phyloP scores from a whole-genome alignment of 2,797 vertebrate species.

The Artibeus jamaicensis region DNA sequence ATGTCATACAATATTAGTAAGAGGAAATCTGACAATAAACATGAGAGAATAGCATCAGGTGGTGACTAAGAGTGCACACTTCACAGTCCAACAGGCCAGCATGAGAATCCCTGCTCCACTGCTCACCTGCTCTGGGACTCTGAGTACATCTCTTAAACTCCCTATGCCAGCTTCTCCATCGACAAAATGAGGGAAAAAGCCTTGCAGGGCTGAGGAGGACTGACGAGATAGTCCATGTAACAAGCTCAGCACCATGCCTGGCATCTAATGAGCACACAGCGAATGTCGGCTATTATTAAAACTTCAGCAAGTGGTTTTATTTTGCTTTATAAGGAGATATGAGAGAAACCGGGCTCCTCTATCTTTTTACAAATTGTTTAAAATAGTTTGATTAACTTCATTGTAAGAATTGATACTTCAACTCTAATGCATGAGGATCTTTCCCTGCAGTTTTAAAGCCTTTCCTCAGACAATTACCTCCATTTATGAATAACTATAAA shows the following conservation, averaged over 20 bases:
- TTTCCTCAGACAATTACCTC: not conserved
- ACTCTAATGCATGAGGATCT: not conserved
- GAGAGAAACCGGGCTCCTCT: not conserved
- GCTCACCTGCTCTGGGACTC: not conserved
- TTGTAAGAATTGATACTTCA: not conserved
- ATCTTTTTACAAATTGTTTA: not conserved
- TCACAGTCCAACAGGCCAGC: not conserved
- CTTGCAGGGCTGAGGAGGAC: not conserved
- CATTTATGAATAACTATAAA: not conserved
- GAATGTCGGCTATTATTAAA: not conserved
- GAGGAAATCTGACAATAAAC: not conserved
- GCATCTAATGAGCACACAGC: not conserved
- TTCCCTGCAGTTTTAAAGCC: not conserved
- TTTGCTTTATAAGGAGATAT: not conserved
- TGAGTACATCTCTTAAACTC: not conserved
- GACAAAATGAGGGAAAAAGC: not conserved
- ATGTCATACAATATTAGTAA: not conserved
- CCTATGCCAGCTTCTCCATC: not conserved
- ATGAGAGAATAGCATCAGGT: not conserved
- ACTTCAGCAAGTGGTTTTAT: not conserved
- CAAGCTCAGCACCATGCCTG: not conserved
- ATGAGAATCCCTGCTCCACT: not conserved
- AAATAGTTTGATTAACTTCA: constrained; percentile 27
- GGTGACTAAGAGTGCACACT: not conserved
- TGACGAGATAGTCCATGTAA: not conserved